Evolutionary conservation across 2,797 vertebrate species (phyloP), one percentile per base, ranked within the genome.

Genomic region (Tragelaphus oryx): DNA sequence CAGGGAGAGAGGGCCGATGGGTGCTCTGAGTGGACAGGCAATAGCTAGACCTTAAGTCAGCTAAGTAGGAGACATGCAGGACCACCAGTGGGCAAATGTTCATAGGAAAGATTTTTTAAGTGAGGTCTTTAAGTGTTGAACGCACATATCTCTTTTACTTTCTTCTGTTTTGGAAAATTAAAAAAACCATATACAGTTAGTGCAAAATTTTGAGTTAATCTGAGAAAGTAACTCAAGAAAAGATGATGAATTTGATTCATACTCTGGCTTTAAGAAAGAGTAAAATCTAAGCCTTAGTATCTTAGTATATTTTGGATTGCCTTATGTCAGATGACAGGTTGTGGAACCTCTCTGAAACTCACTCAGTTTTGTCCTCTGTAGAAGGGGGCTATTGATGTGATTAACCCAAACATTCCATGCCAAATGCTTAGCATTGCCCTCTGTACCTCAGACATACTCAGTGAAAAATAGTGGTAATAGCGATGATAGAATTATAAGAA

Each of bases 161-260:
- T 90, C 33, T 78, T 46, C 88, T 50, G 60, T 68, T 94, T 93
- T 52, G 44, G 57, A 78, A 96, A 92, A 80, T 87, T 50, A 30
- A 94, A 93, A 78, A 86, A 89, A 79, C 57, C 83, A 78, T 74
- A 55, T 2, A 41, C 48, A 71, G 12, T 96, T 55, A 86, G 74
- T 89, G 52, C 33, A 84, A 28, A 91, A 48, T 37, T 95, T 81
- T 80, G 57, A 93, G 71, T 93, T 91, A 71, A 78, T 84, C 41
- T 80, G 54, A 75, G 78, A 95, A 93, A 71, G 28, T 68, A 75
- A 81, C 62, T 71, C 46, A 87, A 62, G 79, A 83, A 68, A 59
- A 62, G 81, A 37, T 10, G 86, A 30, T 55, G 46, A 93, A 78
- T 37, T 37, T 4, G 50, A 76, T 30, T 79, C 46, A n/a, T 80